phyloP scores from a whole-genome alignment of 1,140 invertebrate genomes.

The Cyclina sinensis region DNA sequence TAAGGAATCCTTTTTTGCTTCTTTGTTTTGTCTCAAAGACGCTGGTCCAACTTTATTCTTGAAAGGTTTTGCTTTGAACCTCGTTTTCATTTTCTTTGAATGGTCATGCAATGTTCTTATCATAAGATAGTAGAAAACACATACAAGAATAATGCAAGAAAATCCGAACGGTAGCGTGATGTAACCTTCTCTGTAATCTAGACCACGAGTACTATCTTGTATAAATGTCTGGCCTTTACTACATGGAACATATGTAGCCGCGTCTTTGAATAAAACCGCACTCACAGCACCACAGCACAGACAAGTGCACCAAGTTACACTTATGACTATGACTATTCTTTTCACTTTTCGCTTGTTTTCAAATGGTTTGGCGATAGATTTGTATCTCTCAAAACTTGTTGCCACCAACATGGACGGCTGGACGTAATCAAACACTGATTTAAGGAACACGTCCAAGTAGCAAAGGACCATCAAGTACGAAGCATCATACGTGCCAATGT shows the following conservation, averaged over 20 bases:
- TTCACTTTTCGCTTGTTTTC: conserved; percentile 31
- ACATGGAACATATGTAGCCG: conserved; percentile 30
- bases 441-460: conserved; percentile 10
- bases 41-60: conserved; percentile 38
- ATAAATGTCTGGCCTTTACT: not conserved
- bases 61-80: not conserved
- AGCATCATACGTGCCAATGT: not conserved
- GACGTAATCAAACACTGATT: conserved; percentile 37
- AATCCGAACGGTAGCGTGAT: conserved; percentile 38
- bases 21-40: not conserved
- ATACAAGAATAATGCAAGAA: conserved; percentile 33
- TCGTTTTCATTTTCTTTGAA: conserved; percentile 25
- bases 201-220: not conserved
- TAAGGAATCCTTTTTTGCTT: not conserved
- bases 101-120: conserved; percentile 36
- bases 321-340: conserved; percentile 22
- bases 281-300: not conserved
- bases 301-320: conserved; percentile 24
- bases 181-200: conserved; percentile 44
- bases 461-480: conserved; percentile 3
- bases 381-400: conserved; percentile 58
- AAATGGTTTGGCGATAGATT: conserved; percentile 57
- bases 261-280: conserved; percentile 12
- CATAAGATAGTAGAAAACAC: conserved; percentile 32
- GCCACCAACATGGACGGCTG: conserved; percentile 54